Evolutionary conservation across 1,140 invertebrate genomes (phyloP).

Genomic region (Drosophila mayri): DNA sequence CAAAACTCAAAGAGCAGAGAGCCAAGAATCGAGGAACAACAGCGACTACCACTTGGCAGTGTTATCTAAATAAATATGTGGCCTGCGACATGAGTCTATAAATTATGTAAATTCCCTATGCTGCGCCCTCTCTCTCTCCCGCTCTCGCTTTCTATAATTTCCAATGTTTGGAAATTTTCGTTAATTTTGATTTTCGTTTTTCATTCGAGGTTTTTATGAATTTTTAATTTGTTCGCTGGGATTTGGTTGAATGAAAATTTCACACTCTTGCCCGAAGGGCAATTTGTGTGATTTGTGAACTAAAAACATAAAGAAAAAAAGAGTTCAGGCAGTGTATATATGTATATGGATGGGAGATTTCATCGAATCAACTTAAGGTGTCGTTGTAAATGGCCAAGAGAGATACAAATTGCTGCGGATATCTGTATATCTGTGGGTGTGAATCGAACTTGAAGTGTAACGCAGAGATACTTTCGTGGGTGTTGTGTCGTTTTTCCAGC

Average conservation of each 20-base stretch:
- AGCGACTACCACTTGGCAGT: constrained; percentile 30
- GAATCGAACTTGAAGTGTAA: constrained; percentile 22
- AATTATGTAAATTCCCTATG: constrained; percentile 70
- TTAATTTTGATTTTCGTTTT: constrained; percentile 62
- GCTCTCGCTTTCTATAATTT: constrained; percentile 16
- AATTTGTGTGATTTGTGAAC: constrained; percentile 69
- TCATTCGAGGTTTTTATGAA: constrained; percentile 65
- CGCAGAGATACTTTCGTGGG: constrained; percentile 30
- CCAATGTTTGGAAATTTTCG: constrained; percentile 49
- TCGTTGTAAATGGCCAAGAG: constrained; percentile 1
- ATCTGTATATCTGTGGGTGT: constrained; percentile 12
- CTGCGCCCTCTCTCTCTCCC: constrained; percentile 6
- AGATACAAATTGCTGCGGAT: constrained; percentile 31
- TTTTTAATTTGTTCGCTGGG: constrained; percentile 70
- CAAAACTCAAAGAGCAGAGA: background rate
- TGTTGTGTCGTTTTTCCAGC: constrained; percentile 13
- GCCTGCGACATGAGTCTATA: constrained; percentile 62
- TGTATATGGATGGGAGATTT: constrained; percentile 7
- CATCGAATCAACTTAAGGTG: constrained; percentile 10
- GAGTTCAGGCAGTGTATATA: background rate
- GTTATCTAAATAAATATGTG: constrained; percentile 61
- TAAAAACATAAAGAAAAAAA: constrained; percentile 24
- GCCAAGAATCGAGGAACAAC: constrained; percentile 17
- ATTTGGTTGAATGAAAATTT: constrained; percentile 54
- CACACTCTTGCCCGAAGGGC: constrained; percentile 51